Evolutionary conservation across 2,888 invertebrate genomes (phyloP), one percentile per base, ranked within the genome.

Genomic region (Drosophila suboccidentalis): DNA sequence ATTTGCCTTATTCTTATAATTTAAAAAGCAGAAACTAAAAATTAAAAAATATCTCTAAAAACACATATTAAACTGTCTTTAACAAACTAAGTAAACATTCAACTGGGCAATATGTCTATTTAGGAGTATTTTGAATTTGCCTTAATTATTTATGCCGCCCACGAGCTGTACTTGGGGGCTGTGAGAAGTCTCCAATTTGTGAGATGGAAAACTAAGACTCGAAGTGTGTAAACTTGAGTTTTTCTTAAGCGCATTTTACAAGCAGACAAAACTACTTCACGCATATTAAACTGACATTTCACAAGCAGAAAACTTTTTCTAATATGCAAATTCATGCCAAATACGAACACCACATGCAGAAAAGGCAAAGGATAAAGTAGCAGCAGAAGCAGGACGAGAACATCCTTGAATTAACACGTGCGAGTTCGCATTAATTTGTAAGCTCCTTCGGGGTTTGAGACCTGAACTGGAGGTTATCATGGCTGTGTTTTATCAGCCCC

Each of bases 201-300:
- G 15, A 43, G 11, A 44, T 13, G 44, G 19, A 19, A 51, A 88
- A 83, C 69, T 86, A 78, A 70, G 87, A 87, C 84, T 57, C 8
- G 5, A 8, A 29, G 26, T 26, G 62, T 58, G 63, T 69, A 78
- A 74, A 87, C 79, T 82, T 83, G 64, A 73, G 84, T 74, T 89
- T 78, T 89, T 79, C 82, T 76, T 87, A 76, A 72, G 76, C 67
- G 63, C 60, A 72, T 81, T 78, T 70, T 68, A 63, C 75, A 79
- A 63, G 83, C 74, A 68, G 71, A 69, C 47, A 74, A 79, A 89
- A 85, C 84, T 85, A 89, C 89, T 85, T 89, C 87, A 89, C 89
- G 84, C 84, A 85, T 89, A 85, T 89, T 89, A 89, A 89, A 79
- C 84, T 85, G 88, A 82, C 87, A 89, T 89, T 89, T 84, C 82